Base-by-base conservation (phyloP, 2,888 invertebrate genomes). In the Lysandra coridon region DNA sequence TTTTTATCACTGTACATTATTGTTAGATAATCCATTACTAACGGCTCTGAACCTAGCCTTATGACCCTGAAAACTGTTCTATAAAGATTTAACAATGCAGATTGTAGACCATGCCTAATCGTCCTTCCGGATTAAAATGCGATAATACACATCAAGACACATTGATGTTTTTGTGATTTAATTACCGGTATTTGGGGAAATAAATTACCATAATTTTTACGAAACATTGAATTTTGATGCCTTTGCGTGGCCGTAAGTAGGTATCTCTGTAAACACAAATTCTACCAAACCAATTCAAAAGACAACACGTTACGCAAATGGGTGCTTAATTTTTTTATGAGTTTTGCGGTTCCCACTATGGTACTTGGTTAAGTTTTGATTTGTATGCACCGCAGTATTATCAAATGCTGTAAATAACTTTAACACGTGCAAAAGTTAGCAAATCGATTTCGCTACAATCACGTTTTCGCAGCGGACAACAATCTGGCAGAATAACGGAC, bases 101-200 rank as follows among this genome's bases (percentile, higher is more conserved):
- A 57, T 57, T 76, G 33, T 49, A 53, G 33, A 57, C 76, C 76
- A 76, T 76, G 12, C 33, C 30, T 76, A 76, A 76, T 53, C 76
- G 53, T 33, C 76, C 30, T 76, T 76, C 76, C 76, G 76, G 76
- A 14, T 76, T 30, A 1, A 17, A 53, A 49, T 53, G 53, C 57
- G 76, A 33, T 57, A 30, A 40, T 33, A 17, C 57, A 76, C 69
- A 37, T 69, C 69, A 69, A 69, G 69, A 30, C 76, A 49, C 75
- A 49, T 49, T 49, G 17, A 76, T 57, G 74, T 30, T 57, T 76
- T 53, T 75, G 37, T 74, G 6, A n/a, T 17, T 44, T 12, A 40
- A 74, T 44, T 44, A 74, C n/a, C n/a, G 44, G 40, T 6, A 74
- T 33, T 69, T 69, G 10, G 14, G 17, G 17, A 69, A 33, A 33